phyloP scores from a whole-genome alignment of 2,888 invertebrate genomes.

The Papilio demoleus region DNA sequence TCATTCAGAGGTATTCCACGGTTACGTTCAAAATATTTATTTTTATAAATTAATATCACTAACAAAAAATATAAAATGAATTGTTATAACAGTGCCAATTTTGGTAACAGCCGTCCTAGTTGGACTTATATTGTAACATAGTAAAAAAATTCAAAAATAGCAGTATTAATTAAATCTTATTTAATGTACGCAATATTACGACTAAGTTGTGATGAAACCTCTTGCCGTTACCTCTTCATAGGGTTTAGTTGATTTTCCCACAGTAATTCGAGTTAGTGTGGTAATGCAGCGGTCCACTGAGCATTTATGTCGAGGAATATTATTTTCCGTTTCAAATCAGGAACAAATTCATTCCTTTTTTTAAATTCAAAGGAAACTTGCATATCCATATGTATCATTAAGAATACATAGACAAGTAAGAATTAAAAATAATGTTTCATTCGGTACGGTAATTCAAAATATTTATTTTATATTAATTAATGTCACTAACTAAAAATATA shows the following conservation, averaged over 20 bases:
- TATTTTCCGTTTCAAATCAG: conserved; percentile 1
- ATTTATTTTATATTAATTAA: no score
- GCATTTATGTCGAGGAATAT: conserved; percentile 14
- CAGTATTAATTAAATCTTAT: conserved; percentile 8
- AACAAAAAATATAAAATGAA: no score
- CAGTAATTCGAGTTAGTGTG: conserved; percentile 14
- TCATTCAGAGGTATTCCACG: no score
- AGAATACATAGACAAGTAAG: not conserved
- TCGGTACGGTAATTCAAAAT: no score
- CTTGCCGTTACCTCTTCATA: conserved; percentile 19
- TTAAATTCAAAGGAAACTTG: not conserved
- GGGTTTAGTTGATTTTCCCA: conserved; percentile 19
- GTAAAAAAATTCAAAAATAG: no score
- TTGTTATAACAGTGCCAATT: no score
- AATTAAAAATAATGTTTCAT: no score
- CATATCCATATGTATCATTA: not conserved
- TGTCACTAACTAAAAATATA: no score
- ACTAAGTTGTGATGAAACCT: conserved; percentile 17
- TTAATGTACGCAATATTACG: conserved; percentile 10
- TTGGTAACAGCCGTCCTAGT: no score
- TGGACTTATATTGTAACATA: no score
- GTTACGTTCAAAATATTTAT: no score
- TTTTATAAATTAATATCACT: no score
- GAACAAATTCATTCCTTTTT: conserved; percentile 27
- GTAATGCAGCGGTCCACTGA: conserved; percentile 14